Base-by-base conservation (phyloP, 2,797 vertebrate genomes). In the Neoniphon sammara region DNA sequence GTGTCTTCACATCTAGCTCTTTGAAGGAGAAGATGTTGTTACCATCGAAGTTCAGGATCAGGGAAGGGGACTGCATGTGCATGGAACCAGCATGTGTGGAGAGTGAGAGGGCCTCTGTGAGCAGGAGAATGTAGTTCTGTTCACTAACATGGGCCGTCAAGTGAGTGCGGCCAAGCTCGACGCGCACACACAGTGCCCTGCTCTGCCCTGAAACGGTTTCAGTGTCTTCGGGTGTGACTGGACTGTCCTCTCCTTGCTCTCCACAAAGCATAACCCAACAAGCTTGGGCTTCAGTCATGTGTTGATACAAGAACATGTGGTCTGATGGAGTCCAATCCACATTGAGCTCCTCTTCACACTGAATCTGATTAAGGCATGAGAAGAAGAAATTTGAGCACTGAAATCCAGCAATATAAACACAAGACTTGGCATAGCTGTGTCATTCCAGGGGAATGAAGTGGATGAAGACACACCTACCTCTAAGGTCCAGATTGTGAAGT, bases 281-380 rank as follows among this genome's bases (percentile, higher is more conserved):
- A 58, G 91, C 91, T 71, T 91, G 73, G 60, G 94, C 96, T 81
- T 96, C 95, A 25, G 94, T 88, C 57, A 91, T 65, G 76, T 99
- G 98, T 64, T 99, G 97, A 87, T 96, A 98, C 42, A 99, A 85
- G 78, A 97, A 95, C 96, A 99, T 99, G 92, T 99, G 97, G 88
- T 96, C 95, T 0, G 94, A 90, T 0, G 97, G 96, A 0, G 95
- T 97, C 98, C 98, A 99, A 3, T 95, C 94, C 1, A 97, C 80
- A 0, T 81, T 83, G 71, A 98, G 88, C 49, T 95, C 93, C n/a
- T 93, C 88, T 75, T 97, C 91, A 0, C 95, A 95, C 0, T 94
- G 84, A 68, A 95, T 71, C 95, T 95, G 83, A 63, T 66, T 0
- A 62, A 81, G 21, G 65, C 4, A 53, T n/a, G 1, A 62, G 5